phyloP scores from a whole-genome alignment of 2,797 vertebrate species.

The Psittacula echo region DNA sequence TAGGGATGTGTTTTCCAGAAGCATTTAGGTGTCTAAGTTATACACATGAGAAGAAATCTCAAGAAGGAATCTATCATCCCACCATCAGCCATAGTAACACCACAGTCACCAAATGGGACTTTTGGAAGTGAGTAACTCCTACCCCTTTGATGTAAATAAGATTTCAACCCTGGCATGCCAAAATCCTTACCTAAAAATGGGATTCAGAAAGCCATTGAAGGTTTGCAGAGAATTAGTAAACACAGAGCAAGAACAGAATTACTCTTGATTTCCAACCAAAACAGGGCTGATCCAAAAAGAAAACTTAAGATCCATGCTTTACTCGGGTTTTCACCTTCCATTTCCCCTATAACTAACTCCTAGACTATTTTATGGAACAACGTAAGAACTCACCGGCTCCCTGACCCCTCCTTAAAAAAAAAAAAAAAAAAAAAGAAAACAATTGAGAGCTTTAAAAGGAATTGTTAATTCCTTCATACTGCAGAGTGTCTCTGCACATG shows the following conservation, averaged over 20 bases:
- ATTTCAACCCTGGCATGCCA: not conserved
- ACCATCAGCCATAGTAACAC: not conserved
- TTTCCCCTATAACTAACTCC: not conserved
- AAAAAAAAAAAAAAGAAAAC: not conserved
- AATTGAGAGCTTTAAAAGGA: not conserved
- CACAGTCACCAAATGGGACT: not conserved
- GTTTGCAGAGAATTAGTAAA: not conserved
- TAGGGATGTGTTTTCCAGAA: not conserved
- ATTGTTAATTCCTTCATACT: not conserved
- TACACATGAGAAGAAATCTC: not conserved
- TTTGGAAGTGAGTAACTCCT: not conserved
- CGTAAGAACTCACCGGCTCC: not conserved
- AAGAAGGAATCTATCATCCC: not conserved
- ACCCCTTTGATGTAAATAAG: not conserved
- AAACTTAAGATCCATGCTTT: not conserved
- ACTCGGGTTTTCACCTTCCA: slow-evolving; percentile 52
- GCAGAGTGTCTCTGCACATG: not conserved
- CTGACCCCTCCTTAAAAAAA: not conserved
- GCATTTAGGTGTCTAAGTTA: not conserved
- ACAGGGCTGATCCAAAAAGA: slow-evolving; percentile 1
- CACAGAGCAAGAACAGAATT: not conserved
- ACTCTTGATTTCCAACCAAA: slow-evolving; percentile 36
- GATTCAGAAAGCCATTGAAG: not conserved
- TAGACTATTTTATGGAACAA: slow-evolving; percentile 10
- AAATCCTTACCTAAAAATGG: not conserved